Evolutionary conservation across 2,888 invertebrate species (phyloP).

Genomic region (Sarcophaga carnaria): DNA sequence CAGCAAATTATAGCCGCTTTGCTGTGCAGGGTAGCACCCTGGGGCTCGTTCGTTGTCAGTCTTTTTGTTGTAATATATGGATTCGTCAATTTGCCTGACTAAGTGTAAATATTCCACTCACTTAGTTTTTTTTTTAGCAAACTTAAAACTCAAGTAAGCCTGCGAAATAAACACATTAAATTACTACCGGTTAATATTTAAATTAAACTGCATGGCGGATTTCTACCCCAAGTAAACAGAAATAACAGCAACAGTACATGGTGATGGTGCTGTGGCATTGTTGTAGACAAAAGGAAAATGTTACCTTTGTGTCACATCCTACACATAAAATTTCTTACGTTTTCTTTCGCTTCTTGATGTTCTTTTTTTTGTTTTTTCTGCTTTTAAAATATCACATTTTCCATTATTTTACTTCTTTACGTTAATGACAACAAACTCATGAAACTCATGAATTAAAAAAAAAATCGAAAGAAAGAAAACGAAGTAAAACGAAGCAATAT

Average conservation of each 20-base stretch:
- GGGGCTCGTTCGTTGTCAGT: no score
- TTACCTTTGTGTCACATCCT: slow-evolving; percentile 51
- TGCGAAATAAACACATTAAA: slow-evolving; percentile 24
- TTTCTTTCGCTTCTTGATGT: background rate
- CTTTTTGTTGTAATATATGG: no score
- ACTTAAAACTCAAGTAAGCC: slow-evolving; percentile 9
- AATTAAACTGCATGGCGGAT: slow-evolving; percentile 5
- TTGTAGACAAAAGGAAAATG: slow-evolving; percentile 39
- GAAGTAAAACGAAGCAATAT: background rate
- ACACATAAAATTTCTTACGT: slow-evolving; percentile 15
- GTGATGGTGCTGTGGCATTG: slow-evolving; percentile 16
- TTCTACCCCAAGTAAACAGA: background rate
- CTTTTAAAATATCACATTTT: slow-evolving; percentile 45
- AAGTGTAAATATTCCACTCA: no score
- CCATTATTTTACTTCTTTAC: slow-evolving; percentile 18
- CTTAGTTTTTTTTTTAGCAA: no score
- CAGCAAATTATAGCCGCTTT: no score
- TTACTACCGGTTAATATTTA: background rate
- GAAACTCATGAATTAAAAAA: background rate
- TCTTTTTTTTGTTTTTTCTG: background rate
- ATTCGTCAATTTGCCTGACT: no score
- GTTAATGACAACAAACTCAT: background rate
- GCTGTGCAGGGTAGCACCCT: no score
- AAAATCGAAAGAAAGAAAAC: background rate
- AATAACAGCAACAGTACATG: background rate